Conservation (phyloP, 2,888 invertebrate species). For the Aphodius granarius region DNA sequence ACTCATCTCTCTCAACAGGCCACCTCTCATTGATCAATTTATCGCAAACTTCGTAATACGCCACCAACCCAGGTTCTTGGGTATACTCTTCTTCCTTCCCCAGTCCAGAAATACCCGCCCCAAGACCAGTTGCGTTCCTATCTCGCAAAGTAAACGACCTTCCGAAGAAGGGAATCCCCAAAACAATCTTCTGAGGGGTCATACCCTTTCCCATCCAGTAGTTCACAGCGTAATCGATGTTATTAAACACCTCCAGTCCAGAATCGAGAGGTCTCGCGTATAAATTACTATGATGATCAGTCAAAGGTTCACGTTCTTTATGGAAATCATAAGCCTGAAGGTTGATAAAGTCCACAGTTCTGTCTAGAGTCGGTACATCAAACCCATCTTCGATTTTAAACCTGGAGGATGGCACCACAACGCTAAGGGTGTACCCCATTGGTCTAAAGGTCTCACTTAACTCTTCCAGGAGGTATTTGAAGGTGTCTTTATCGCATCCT, state of each 20-base stretch:
- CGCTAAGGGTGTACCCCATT: conserved; percentile 59
- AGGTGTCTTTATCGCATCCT: conserved; percentile 58
- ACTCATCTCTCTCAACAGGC: conserved; percentile 56
- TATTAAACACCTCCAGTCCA: conserved; percentile 59
- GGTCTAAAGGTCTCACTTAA: conserved; percentile 62
- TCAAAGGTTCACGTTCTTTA: conserved; percentile 48
- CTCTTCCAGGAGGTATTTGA: conserved; percentile 62
- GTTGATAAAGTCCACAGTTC: conserved; percentile 67
- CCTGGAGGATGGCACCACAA: conserved; percentile 63
- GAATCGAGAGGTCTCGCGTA: conserved; percentile 55
- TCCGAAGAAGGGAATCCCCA: conserved; percentile 75
- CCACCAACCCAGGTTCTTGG: conserved; percentile 66
- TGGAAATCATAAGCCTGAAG: conserved; percentile 68
- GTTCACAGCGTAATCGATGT: conserved; percentile 67
- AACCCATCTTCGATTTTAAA: conserved; percentile 68
- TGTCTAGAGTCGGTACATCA: conserved; percentile 62
- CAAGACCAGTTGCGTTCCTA: conserved; percentile 57
- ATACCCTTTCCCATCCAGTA: conserved; percentile 67
- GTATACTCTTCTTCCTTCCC: conserved; percentile 70
- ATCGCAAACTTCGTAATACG: conserved; percentile 71
- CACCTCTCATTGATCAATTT: conserved; percentile 48
- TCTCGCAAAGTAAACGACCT: conserved; percentile 68
- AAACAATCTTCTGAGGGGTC: conserved; percentile 66
- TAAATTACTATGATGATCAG: conserved; percentile 59
- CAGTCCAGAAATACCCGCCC: conserved; percentile 62